Evolutionary conservation across 2,797 vertebrate species (phyloP), one percentile per base, ranked within the genome.

Genomic region (Thaleichthys pacificus): DNA sequence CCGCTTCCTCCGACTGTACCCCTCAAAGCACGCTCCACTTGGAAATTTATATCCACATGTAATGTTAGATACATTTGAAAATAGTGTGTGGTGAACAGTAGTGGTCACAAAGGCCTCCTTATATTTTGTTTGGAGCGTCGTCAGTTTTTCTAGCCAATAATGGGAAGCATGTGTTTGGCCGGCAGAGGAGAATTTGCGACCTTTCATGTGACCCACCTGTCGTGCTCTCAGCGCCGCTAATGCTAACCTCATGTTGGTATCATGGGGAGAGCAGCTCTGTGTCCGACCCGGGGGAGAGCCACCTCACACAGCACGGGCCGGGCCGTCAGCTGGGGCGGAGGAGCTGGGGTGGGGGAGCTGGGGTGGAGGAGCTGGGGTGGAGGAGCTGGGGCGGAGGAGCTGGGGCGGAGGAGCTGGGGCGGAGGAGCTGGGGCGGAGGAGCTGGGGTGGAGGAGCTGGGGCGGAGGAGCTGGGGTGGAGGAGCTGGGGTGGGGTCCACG

Each of bases 161-260:
- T 94, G 90, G 90, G 90, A 95, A 95, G 91, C 94, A 95, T 93
- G 90, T 97, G 95, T 95, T 88, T 90, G 82, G 87, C 85, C 81
- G 85, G 87, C 87, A 84, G 88, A 92, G 92, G 89, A 93, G 92
- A 95, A 94, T 88, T 82, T 89, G 80, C 91, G 90, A 93, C 93
- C 90, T 93, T 92, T 92, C 88, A 88, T 89, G 83, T 92, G 94
- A 96, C 93, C 94, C 93, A 95, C 95, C 95, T 97, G 96, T 96
- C 89, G 86, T 85, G 91, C 88, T 93, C 93, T 94, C 87, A 93
- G 87, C 89, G 79, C 88, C 21, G 81, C 92, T 94, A 94, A 95
- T 91, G 85, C 88, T 87, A 88, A 89, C 89, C 91, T 93, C 84
- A 90, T 93, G 92, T 89, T 89, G 87, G 79, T 83, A 85, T 89